These are phyloP conservation scores for Leistus spinibarbis DNA, from an alignment of 2,888 invertebrate genomes.

Conservation along the genomic window DNA sequence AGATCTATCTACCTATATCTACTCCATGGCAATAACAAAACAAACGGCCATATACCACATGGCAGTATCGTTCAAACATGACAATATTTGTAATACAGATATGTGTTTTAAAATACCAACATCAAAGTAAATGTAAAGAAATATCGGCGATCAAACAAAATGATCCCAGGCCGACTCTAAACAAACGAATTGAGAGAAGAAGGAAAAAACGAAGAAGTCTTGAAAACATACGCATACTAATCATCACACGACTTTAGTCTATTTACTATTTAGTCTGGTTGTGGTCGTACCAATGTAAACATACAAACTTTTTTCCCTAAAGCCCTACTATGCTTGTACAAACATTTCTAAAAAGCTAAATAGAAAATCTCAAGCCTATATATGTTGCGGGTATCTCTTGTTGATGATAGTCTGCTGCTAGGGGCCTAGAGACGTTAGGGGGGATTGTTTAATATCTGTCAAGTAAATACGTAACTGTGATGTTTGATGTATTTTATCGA, in stretches of 20 bases:
- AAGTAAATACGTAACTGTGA: conserved; percentile 18
- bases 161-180: background rate
- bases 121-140: conserved; percentile 1
- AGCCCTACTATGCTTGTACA: conserved; percentile 7
- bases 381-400: background rate
- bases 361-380: conserved; percentile 9
- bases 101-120: conserved; percentile 4
- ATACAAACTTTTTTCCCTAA: conserved; percentile 19
- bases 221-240: background rate
- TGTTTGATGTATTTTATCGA: conserved; percentile 20
- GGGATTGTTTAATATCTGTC: conserved; percentile 18
- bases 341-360: conserved; percentile 26
- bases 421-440: background rate
- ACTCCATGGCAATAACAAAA: background rate
- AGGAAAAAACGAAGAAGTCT: background rate
- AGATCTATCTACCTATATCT: background rate
- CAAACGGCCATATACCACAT: background rate
- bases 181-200: background rate
- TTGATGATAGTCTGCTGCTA: background rate
- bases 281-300: conserved; percentile 23
- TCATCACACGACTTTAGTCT: conserved; percentile 15
- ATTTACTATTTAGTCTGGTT: conserved; percentile 43
- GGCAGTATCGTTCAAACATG: background rate
- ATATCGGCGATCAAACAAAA: background rate
- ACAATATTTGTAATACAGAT: conserved; percentile 1